These are phyloP conservation scores for Cheilosia soror DNA, from an alignment of 2,888 invertebrate species.

Conservation along the genomic window DNA sequence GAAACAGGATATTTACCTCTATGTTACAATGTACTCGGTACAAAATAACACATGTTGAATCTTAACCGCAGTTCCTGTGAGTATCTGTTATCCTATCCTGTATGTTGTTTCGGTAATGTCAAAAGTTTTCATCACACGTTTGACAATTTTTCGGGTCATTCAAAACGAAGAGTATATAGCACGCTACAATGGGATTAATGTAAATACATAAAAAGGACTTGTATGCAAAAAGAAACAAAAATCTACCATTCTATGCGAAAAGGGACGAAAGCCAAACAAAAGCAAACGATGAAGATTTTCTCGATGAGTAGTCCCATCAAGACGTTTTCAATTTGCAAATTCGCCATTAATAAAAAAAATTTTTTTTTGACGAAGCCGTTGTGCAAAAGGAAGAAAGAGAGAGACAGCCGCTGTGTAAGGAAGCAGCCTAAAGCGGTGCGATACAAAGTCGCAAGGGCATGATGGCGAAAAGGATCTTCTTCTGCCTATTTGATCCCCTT, in stretches of 20 bases:
- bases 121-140: conserved; percentile 63
- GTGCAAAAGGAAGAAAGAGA: conserved; percentile 2
- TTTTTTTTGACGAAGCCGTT: conserved; percentile 16
- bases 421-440: conserved; percentile 2
- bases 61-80: conserved; percentile 59
- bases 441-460: conserved; percentile 44
- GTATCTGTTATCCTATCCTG: conserved; percentile 27
- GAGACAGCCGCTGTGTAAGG: conserved; percentile 2
- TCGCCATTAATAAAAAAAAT: conserved; percentile 44
- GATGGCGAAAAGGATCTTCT: conserved; percentile 55
- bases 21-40: conserved; percentile 28
- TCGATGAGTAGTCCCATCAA: conserved; percentile 66
- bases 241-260: not conserved
- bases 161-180: not conserved
- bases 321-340: conserved; percentile 73
- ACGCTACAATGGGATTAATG: conserved; percentile 53
- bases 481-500: conserved; percentile 62
- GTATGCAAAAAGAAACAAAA: conserved; percentile 13
- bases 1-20: conserved; percentile 69
- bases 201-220: conserved; percentile 30
- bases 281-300: conserved; percentile 55
- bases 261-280: conserved; percentile 10
- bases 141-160: conserved; percentile 50
- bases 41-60: conserved; percentile 71
- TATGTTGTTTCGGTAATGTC: conserved; percentile 46